These are phyloP conservation scores for Spondyliosoma cantharus DNA, from an alignment of 2,797 vertebrate genomes.

Conservation along the genomic window DNA sequence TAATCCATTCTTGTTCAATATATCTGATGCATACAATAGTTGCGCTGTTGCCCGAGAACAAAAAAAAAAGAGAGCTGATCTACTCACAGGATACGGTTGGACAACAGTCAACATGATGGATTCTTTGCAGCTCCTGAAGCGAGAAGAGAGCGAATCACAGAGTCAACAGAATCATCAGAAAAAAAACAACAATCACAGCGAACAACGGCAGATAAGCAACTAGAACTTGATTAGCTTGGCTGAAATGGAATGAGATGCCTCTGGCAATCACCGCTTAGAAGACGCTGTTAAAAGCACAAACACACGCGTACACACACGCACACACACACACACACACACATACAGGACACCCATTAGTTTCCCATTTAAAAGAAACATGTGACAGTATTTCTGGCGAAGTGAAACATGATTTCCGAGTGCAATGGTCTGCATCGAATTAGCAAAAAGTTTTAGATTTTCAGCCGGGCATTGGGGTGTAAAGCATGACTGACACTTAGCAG, in stretches of 20 bases:
- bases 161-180: constrained; percentile 36
- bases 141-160: constrained; percentile 41
- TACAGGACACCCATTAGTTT: constrained; percentile 26
- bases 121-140: constrained; percentile 95
- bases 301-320: not conserved
- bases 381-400: not conserved
- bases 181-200: not conserved
- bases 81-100: constrained; percentile 96
- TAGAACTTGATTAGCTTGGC: constrained; percentile 42
- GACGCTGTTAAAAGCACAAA: constrained; percentile 19
- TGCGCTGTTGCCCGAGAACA: not conserved
- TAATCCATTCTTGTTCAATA: not conserved
- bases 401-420: not conserved
- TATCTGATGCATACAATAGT: not conserved
- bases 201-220: constrained; percentile 16
- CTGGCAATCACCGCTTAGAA: constrained; percentile 28
- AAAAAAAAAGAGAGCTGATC: constrained; percentile 1
- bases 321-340: constrained; percentile 3
- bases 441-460: not conserved
- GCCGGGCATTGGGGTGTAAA: constrained; percentile 5
- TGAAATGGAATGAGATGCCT: constrained; percentile 46
- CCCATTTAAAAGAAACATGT: constrained; percentile 4
- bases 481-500: constrained; percentile 9
- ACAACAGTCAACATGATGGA: constrained; percentile 95
- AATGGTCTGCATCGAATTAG: constrained; percentile 2